These are phyloP conservation scores for Varanus komodoensis DNA, from an alignment of 2,113 vertebrate species.

Conservation along the genomic window DNA sequence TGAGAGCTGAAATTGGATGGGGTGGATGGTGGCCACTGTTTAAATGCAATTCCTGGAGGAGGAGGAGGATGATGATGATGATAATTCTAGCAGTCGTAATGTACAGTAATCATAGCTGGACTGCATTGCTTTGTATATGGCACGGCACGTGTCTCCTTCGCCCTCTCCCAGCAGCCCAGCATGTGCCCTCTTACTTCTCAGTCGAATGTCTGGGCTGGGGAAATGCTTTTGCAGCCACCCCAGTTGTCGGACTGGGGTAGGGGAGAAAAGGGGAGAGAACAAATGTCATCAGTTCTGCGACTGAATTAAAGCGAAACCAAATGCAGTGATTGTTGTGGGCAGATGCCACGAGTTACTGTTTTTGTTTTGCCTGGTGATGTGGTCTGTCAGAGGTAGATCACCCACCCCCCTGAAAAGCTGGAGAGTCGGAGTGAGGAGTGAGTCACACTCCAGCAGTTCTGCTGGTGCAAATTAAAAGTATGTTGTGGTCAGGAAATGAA, in stretches of 20 bases:
- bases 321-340: slow-evolving; percentile 33
- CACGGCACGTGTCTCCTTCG: slow-evolving; percentile 54
- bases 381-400: slow-evolving; percentile 73
- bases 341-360: slow-evolving; percentile 69
- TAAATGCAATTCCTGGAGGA: slow-evolving; percentile 76
- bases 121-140: slow-evolving; percentile 65
- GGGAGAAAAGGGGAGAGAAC: not conserved
- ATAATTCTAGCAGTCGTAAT: slow-evolving; percentile 64
- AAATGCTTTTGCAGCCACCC: slow-evolving; percentile 53
- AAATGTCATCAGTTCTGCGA: slow-evolving; percentile 44
- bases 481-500: slow-evolving; percentile 90
- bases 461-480: slow-evolving; percentile 89
- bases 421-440: slow-evolving; percentile 77
- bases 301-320: slow-evolving; percentile 9
- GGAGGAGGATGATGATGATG: slow-evolving; percentile 74
- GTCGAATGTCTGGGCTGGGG: slow-evolving; percentile 53
- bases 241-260: not conserved
- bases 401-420: slow-evolving; percentile 69
- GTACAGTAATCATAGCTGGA: slow-evolving; percentile 65
- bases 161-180: not conserved
- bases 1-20: slow-evolving; percentile 84
- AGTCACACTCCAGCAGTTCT: slow-evolving; percentile 81
- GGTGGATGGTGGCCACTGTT: slow-evolving; percentile 75
- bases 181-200: slow-evolving; percentile 29
- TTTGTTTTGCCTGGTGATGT: slow-evolving; percentile 73